Percentiles rank a stretch among this genome's conserved stretches.
phyloP scores from a whole-genome alignment of 2,113 vertebrate genomes.

The Heliornis fulica region DNA sequence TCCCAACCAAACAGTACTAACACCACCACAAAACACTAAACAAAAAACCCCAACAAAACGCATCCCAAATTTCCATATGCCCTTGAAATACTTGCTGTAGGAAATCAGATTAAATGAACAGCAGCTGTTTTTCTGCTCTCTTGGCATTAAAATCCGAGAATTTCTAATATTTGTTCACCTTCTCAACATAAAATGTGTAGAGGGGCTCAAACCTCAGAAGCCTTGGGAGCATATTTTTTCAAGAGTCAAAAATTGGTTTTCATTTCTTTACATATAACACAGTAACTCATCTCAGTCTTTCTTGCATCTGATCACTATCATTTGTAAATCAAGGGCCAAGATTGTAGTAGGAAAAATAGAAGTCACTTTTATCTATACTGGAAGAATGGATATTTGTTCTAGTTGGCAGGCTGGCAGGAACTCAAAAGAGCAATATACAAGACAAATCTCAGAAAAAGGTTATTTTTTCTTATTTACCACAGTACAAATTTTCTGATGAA shows the following conservation, averaged over 20 bases:
- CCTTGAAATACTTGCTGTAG: neutral
- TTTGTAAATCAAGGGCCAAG: neutral
- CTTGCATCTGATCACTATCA: neutral
- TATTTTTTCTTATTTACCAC: neutral
- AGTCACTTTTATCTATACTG: neutral
- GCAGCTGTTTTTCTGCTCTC: neutral
- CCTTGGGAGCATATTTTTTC: neutral
- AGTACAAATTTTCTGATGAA: conserved; percentile 14
- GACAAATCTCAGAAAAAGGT: neutral
- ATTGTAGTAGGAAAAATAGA: neutral
- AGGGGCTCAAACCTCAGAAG: neutral
- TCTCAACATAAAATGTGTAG: neutral
- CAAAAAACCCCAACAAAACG: neutral
- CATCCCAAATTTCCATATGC: neutral
- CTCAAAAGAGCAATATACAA: neutral
- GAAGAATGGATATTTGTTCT: conserved; percentile 21
- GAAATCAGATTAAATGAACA: neutral
- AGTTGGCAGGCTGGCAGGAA: neutral
- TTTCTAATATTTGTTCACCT: neutral
- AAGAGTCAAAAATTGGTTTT: neutral
- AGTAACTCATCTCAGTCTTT: neutral
- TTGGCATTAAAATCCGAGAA: neutral
- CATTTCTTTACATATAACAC: neutral
- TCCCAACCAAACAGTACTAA: too few species aligned
- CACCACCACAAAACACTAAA: too few species aligned